Conservation (phyloP, 2,888 invertebrate genomes). For the Tanypteryx hageni region DNA sequence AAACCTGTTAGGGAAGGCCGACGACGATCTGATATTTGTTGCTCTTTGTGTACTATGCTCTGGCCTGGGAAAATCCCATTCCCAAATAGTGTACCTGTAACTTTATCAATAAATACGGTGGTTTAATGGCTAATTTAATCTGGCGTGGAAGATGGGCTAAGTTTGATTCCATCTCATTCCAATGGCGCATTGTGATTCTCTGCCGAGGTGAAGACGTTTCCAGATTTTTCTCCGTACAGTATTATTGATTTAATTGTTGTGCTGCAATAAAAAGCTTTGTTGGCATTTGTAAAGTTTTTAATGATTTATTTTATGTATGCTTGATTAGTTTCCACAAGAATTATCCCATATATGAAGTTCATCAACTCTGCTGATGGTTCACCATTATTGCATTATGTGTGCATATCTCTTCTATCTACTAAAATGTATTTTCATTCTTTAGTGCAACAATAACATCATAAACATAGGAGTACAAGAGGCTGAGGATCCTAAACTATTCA, state of each 20-base stretch:
- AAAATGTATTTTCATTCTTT: too few species aligned
- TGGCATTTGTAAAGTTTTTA: constrained; percentile 62
- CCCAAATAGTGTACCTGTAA: constrained; percentile 64
- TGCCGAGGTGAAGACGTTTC: constrained; percentile 61
- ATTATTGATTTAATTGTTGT: constrained; percentile 64
- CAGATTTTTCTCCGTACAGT: constrained; percentile 62
- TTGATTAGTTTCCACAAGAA: neutral
- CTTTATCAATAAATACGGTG: constrained; percentile 64
- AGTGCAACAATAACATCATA: too few species aligned
- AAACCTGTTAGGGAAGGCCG: constrained; percentile 41
- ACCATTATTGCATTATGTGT: too few species aligned
- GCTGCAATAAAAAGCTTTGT: constrained; percentile 64
- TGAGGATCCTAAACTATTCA: too few species aligned
- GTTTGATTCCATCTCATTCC: constrained; percentile 61
- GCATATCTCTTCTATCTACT: too few species aligned
- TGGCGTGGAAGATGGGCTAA: constrained; percentile 62
- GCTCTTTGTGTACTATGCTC: constrained; percentile 62
- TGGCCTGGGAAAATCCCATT: constrained; percentile 53
- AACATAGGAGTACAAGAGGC: too few species aligned
- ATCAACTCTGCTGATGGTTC: too few species aligned
- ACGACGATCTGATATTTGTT: constrained; percentile 58
- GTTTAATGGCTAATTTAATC: constrained; percentile 62
- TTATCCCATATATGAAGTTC: neutral
- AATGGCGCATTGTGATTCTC: constrained; percentile 62
- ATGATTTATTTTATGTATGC: constrained; percentile 38